Evolutionary conservation across 1,140 invertebrate species (phyloP).

Genomic region (Caenorhabditis briggsae): DNA sequence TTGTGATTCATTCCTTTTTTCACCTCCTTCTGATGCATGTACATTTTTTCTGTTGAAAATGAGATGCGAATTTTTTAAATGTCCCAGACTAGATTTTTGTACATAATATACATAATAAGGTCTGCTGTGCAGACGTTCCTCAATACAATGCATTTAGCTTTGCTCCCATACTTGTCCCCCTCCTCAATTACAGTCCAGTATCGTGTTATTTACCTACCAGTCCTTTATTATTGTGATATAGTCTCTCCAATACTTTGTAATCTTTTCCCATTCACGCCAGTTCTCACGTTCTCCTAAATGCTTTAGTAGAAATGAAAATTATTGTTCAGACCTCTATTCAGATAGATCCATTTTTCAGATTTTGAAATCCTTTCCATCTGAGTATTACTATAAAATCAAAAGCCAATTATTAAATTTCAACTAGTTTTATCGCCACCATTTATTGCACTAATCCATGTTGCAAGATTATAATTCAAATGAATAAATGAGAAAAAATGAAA

Average conservation of each 20-base stretch:
- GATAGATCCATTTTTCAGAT: neutral
- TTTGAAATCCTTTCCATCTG: neutral
- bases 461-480: slow-evolving; percentile 41
- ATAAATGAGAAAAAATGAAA: slow-evolving; percentile 40
- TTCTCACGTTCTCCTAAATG: too few species aligned
- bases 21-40: too few species aligned
- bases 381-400: neutral
- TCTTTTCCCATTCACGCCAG: too few species aligned
- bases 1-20: neutral
- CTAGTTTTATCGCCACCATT: slow-evolving; percentile 40
- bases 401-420: neutral
- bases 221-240: slow-evolving; percentile 5
- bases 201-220: neutral
- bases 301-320: too few species aligned
- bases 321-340: too few species aligned
- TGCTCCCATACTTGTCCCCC: too few species aligned
- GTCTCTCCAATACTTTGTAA: neutral
- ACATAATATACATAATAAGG: too few species aligned
- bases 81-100: too few species aligned
- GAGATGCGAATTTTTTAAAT: too few species aligned
- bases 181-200: neutral
- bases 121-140: too few species aligned
- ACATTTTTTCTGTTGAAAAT: too few species aligned
- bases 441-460: slow-evolving; percentile 47
- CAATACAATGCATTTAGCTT: too few species aligned